Base-by-base conservation (phyloP, 2,888 invertebrate species). In the Ectobius pallidus region DNA sequence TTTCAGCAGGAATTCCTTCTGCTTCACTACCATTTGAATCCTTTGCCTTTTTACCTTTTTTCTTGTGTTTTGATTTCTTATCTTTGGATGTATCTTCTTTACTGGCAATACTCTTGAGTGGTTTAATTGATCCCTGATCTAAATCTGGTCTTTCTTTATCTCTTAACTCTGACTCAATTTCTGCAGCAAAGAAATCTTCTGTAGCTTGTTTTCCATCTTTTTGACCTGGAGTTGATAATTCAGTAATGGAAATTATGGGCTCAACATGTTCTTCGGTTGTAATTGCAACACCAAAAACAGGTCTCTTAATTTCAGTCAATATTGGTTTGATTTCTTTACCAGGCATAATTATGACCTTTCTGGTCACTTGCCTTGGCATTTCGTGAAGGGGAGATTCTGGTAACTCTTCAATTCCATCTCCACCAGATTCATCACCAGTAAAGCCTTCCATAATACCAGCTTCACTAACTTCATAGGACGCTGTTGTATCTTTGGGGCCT, bases 11-110 rank as follows among this genome's bases (percentile, higher is more conserved):
- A 7, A 11, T 7, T 44, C 25, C 9, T 65, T 25, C 44, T 27
- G 44, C 11, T n/a, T 16, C 27, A 27, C 25, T 46, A 22, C 18
- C 2, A 25, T 58, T n/a, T n/a, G 3, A 30, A 58, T n/a, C 4
- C 18, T 65, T 25, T 9, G 18, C 3, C 27, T 65, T 18, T 46
- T 65, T 27, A 27, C 9, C 2, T 30, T 58, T 46, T 25, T 46
- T 65, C 30, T 65, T 65, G 42, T 25, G 25, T 27, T 65, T 65
- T 27, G 18, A 16, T 27, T 65, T 65, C 16, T n/a, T 30, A 3
- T 65, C 44, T 27, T 65, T 46, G 1, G n/a, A 9, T 7, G n/a
- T 22, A 14, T 52, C 32, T n/a, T 6, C 18, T 58, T n/a, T 16
- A 25, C 16, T 58, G 27, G 30, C 30, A 46, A n/a, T n/a, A n/a